Evolutionary conservation across 2,888 invertebrate species (phyloP).

Genomic region (Ophion costatus): DNA sequence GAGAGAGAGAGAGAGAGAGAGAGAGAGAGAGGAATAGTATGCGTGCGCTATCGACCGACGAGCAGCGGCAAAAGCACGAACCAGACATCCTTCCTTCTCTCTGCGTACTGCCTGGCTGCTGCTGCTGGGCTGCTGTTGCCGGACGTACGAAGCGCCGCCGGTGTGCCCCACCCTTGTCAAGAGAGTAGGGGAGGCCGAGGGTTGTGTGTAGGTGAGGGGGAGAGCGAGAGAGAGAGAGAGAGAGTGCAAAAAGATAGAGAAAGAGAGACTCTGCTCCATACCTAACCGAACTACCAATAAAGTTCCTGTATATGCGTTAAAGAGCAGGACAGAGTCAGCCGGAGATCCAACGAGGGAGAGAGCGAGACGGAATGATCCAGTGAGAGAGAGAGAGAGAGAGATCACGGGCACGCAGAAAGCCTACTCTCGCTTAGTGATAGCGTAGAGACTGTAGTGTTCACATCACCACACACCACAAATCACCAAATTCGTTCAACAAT

Average conservation of each 20-base stretch:
- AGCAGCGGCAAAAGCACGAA: constrained; percentile 46
- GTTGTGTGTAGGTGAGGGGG: constrained; percentile 55
- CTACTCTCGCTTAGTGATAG: constrained; percentile 81
- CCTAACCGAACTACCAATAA: constrained; percentile 36
- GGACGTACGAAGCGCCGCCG: constrained; percentile 57
- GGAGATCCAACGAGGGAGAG: constrained; percentile 60
- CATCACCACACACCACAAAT: constrained; percentile 71
- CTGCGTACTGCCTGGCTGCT: constrained; percentile 47
- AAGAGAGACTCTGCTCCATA: constrained; percentile 28
- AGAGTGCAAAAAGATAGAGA: background rate
- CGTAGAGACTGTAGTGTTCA: constrained; percentile 81
- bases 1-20: background rate
- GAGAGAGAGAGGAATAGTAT: constrained; percentile 23
- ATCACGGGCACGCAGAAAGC: constrained; percentile 72
- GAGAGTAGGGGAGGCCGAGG: constrained; percentile 53
- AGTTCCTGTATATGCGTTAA: constrained; percentile 27
- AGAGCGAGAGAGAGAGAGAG: constrained; percentile 35
- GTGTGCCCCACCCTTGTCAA: constrained; percentile 67
- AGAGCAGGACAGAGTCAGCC: constrained; percentile 31
- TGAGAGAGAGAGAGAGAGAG: constrained; percentile 55
- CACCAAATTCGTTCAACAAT: constrained; percentile 45
- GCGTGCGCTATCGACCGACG: constrained; percentile 65
- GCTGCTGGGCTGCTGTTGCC: constrained; percentile 43
- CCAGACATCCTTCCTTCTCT: constrained; percentile 58
- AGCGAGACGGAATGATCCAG: constrained; percentile 43